Base-by-base conservation (phyloP, 2,113 vertebrate genomes). In the Bufo gargarizans region DNA sequence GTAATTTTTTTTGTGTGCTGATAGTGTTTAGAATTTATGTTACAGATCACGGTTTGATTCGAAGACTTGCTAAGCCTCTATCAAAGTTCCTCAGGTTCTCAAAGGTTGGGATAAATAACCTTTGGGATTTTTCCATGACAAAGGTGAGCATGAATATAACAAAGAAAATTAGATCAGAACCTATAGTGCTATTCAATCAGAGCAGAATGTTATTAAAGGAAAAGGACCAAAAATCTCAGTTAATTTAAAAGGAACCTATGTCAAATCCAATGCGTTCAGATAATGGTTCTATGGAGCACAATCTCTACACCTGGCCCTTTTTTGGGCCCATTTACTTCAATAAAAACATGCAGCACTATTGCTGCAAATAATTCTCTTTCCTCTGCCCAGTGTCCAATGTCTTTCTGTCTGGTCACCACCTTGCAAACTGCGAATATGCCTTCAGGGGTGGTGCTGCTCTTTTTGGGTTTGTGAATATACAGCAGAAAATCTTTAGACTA, bases 21-120 rank as follows among this genome's bases (percentile, higher is more conserved):
- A 94, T 85, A 92, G 69, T 91, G 88, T 91, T 86, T 91, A 93
- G 89, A 92, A 91, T 91, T 91, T 94, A 93, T 90, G 47, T 77
- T 89, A 92, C 69, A 91, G 79, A 92, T 92, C 91, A 92, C 82
- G 91, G 89, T 90, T 81, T 90, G 14, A 89, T 91, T 92, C 92
- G 59, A 49, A 90, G 89, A 92, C 50, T 85, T 90, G 69, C 67
- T 89, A 82, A 91, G 90, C 88, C 89, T 90, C 88, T 88, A 91
- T 87, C 77, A 89, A 45, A 19, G 33, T 82, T 92, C 89, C 88
- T 86, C 69, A 91, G 92, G 55, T 84, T 90, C 89, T 82, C 85
- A 67, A 92, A 93, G 78, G 33, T 78, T 82, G 65, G 92, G 89
- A 63, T 89, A 82, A 92, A 92, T 49, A 85, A 86, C 1, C 80